Evolutionary conservation across 1,140 invertebrate genomes (phyloP), one percentile per base, ranked within the genome.

Genomic region (Phymorhynchus buccinoides): DNA sequence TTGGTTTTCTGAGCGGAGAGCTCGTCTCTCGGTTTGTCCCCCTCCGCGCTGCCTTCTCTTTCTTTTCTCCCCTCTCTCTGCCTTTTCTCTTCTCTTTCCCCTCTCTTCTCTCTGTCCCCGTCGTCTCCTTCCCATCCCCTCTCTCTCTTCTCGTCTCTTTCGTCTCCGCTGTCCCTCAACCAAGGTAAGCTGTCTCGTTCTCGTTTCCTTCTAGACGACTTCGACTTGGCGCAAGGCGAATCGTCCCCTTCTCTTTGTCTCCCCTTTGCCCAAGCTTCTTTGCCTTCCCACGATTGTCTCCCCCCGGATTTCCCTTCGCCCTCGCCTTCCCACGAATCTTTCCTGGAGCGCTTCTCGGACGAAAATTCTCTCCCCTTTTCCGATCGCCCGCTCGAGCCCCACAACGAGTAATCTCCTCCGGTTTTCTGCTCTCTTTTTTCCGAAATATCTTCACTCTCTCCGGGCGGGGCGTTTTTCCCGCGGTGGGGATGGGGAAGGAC

Each of bases 61-160:
- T 12, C 81, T 83, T 18, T 44, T 81, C 14, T 32, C n/a, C 39
- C 30, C 35, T 52, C 37, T 32, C 73, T 78, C 32, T 3, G n/a
- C 56, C 39, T 41, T 35, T 62, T 35, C 77, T 84, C 44, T 52
- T 80, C 68, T 82, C 62, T 48, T 42, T 66, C 27, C 22, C 9
- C 80, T 56, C 86, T 56, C 42, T 35, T 77, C 77, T 48, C 39
- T 77, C 35, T 71, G 77, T 35, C 62, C 84, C 22, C 35, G 41
- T 82, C 27, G 62, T 85, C 18, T 41, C 52, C 48, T 52, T 81
- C 14, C 86, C 71, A 80, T 32, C 7, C 7, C 27, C 48, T 83
- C 18, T 66, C 22, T 79, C 52, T 42, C 22, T 18, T 48, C 39
- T 77, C 27, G 22, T 82, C 77, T 84, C 62, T 75, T 16, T 18